Evolutionary conservation across 92 coral and sea anemone genomes (phyloP).

Genomic region (Zoanthus sociatus): DNA sequence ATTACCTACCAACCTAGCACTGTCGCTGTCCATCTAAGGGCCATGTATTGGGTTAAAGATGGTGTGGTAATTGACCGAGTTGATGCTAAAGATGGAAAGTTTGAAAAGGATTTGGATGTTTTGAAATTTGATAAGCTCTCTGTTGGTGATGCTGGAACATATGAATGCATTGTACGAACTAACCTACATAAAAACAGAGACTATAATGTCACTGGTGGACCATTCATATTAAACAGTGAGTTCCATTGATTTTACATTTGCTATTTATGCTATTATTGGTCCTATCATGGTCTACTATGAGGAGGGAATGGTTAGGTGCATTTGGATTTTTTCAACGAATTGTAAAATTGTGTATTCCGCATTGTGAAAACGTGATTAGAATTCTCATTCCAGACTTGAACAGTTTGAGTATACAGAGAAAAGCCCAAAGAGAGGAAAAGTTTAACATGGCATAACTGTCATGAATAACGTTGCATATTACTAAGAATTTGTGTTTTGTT

Average conservation of each 20-base stretch:
- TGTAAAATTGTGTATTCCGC: no score
- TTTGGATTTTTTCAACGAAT: no score
- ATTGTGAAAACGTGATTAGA: no score
- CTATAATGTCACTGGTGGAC: conserved; percentile 28
- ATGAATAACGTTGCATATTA: no score
- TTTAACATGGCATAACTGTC: no score
- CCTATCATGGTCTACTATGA: no score
- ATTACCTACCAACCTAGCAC: neutral
- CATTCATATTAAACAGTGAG: neutral
- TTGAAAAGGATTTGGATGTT: neutral
- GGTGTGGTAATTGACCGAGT: neutral
- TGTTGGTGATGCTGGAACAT: conserved; percentile 11
- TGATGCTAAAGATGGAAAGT: neutral
- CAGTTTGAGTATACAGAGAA: no score
- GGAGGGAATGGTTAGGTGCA: no score
- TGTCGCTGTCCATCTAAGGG: neutral
- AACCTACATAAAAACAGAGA: neutral
- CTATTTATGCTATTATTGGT: neutral
- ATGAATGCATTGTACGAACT: conserved; percentile 5
- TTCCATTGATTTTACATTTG: no score
- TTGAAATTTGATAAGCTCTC: neutral
- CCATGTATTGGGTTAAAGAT: neutral
- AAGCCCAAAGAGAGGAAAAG: no score
- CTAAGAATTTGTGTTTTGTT: no score
- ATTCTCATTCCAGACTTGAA: no score